Conservation (phyloP, 2,113 vertebrate species). For the Mobula birostris region DNA sequence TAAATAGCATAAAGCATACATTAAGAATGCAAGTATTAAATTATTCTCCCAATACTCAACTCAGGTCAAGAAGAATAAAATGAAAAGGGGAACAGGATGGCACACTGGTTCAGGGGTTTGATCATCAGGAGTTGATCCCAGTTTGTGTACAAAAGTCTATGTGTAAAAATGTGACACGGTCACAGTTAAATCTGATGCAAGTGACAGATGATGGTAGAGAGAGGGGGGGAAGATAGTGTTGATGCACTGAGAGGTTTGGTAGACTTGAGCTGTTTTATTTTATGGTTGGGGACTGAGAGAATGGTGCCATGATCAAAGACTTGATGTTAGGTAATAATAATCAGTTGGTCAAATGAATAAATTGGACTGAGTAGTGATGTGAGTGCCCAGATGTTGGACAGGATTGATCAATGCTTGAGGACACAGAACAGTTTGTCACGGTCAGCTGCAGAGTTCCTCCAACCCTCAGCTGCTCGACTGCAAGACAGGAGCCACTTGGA, state of each 20-base stretch:
- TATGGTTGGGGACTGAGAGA: background rate
- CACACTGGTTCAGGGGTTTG: background rate
- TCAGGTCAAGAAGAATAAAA: background rate
- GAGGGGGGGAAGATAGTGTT: background rate
- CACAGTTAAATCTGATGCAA: background rate
- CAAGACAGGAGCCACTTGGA: background rate
- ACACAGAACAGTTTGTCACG: background rate
- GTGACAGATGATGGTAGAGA: background rate
- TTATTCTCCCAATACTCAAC: conserved; percentile 29
- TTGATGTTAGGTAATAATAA: background rate
- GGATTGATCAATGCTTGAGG: too few species aligned
- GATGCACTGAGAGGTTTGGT: background rate
- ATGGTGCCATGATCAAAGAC: background rate
- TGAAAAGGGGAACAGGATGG: background rate
- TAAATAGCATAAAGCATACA: conserved; percentile 38
- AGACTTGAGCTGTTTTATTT: background rate
- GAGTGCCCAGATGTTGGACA: background rate
- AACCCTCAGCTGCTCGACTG: background rate
- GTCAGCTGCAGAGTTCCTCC: background rate
- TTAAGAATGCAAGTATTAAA: conserved; percentile 38
- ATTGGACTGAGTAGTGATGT: background rate
- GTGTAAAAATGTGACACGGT: conserved; percentile 27
- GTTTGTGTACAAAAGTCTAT: background rate
- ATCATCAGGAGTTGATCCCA: background rate
- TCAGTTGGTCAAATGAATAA: background rate